Evolutionary conservation across 2,113 vertebrate genomes (phyloP), one percentile per base, ranked within the genome.

Genomic region (Amazona vittata): DNA sequence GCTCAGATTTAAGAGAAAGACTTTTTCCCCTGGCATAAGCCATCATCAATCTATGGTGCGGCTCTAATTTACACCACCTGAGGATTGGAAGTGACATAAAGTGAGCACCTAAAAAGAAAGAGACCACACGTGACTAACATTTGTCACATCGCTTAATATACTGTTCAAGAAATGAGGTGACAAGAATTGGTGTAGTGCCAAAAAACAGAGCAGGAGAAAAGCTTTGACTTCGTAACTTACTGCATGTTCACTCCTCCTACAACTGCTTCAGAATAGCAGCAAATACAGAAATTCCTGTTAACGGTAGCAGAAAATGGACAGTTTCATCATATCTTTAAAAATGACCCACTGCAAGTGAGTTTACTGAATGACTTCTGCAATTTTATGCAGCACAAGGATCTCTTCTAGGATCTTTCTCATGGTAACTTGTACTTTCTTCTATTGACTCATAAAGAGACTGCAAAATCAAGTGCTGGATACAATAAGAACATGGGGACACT

Each of bases 61-160:
- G 69, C 44, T 96, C 76, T 84, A 93, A 96, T 97, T 96, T 95
- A 90, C 31, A 91, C 64, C 83, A 96, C 86, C 77, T 93, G 94
- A 96, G 88, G 77, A 95, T 1, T 95, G 80, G 62, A 95, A 93
- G 68, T 94, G 95, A 90, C 94, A 94, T 89, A 89, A 94, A 96
- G 43, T 75, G 85, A 95, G 60, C 47, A 71, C 76, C 85, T 82
- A 68, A 75, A 93, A 93, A 90, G 83, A 59, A 93, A 92, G 86
- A 90, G 57, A 84, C 60, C 41, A 65, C 86, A 94, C 12, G 33
- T 97, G 88, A 96, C 90, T 86, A 91, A 94, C 52, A 80, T 78
- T 92, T 96, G 92, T 90, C 80, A 92, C 62, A 89, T 78, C 0
- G 0, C 68, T 94, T 93, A 90, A 89, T 92, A 92, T 28, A 75